Base-by-base conservation (phyloP, 2,888 invertebrate species). In the Mycogona germanica region DNA sequence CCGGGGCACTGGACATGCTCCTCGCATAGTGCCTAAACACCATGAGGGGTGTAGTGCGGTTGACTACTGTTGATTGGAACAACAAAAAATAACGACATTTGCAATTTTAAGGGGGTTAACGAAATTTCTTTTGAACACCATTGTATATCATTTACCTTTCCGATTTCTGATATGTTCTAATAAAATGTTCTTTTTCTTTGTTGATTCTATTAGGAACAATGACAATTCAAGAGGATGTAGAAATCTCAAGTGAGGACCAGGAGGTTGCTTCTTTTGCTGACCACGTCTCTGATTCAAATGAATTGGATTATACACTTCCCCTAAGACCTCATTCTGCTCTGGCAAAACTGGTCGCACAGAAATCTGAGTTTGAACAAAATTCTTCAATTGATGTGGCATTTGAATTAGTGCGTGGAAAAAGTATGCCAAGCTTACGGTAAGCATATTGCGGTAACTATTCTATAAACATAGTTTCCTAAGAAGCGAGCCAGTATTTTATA, bases 351-450 rank as follows among this genome's bases (percentile, higher is more conserved):
- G 55, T 55, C 5, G 60, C 57, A 19, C 57, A 59, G 21, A 53
- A 57, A 46, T 57, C 59, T 3, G 57, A 59, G 23, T 57, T 57
- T 6, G 61, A 62, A 40, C 55, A 37, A 26, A 45, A 37, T 29
- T 45, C 37, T 44, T 42, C 57, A 19, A 37, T 54, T 25, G 51
- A 55, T 53, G 45, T 55, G 38, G 30, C 42, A 30, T 42, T 46
- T n/a, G 63, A 65, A 40, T 62, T 92, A 49, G 83, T 87, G 57
- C 88, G 93, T 75, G 92, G 93, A 57, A 92, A 92, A 73, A 93
- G 92, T 75, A 91, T 95, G 91, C 93, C 93, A 2, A 91, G 91
- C 66, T 74, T 93, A 58, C 89, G 89, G 91, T 91, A 73, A 73
- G 75, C 19, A 35, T 37, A 9, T 9, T 40, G n/a, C n/a, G 5